Conservation (phyloP, 2,888 invertebrate genomes). For the Drosophila barbarae region DNA sequence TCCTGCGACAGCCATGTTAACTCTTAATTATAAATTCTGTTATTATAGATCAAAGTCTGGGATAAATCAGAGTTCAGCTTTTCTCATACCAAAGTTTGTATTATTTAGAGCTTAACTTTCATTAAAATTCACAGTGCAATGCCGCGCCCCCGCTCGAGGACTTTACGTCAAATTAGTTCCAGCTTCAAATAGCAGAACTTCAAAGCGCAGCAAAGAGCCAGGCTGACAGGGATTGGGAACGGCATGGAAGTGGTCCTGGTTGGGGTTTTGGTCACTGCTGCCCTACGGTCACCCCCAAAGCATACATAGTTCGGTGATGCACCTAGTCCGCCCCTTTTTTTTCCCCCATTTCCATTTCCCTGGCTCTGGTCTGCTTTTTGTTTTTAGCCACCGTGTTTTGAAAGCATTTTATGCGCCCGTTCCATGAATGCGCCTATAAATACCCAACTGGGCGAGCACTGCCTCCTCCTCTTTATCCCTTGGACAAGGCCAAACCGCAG, state of each 20-base stretch:
- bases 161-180: slow-evolving; percentile 62
- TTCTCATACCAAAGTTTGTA: slow-evolving; percentile 13
- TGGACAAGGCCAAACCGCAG: slow-evolving; percentile 26
- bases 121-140: slow-evolving; percentile 46
- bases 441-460: slow-evolving; percentile 39
- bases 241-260: slow-evolving; percentile 8
- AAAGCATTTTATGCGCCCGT: slow-evolving; percentile 36
- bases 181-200: slow-evolving; percentile 59
- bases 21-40: slow-evolving; percentile 1
- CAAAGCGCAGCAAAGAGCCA: slow-evolving; percentile 53
- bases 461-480: neutral
- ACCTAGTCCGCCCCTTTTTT: slow-evolving; percentile 11
- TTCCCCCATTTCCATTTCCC: slow-evolving; percentile 20
- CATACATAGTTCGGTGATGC: slow-evolving; percentile 13
- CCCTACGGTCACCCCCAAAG: slow-evolving; percentile 10
- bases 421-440: slow-evolving; percentile 39
- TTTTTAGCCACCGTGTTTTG: slow-evolving; percentile 42
- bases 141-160: slow-evolving; percentile 21
- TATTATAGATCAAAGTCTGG: slow-evolving; percentile 2
- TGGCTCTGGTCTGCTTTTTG: slow-evolving; percentile 29
- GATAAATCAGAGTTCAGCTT: neutral
- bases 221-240: neutral
- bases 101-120: slow-evolving; percentile 31
- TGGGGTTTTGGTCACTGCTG: slow-evolving; percentile 26
- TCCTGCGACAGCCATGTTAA: no score